Percentiles rank a stretch among this genome's conserved stretches.
These are phyloP conservation scores for Beaufortia kweichowensis DNA, from an alignment of 2,113 vertebrate genomes.

Conservation along the genomic window DNA sequence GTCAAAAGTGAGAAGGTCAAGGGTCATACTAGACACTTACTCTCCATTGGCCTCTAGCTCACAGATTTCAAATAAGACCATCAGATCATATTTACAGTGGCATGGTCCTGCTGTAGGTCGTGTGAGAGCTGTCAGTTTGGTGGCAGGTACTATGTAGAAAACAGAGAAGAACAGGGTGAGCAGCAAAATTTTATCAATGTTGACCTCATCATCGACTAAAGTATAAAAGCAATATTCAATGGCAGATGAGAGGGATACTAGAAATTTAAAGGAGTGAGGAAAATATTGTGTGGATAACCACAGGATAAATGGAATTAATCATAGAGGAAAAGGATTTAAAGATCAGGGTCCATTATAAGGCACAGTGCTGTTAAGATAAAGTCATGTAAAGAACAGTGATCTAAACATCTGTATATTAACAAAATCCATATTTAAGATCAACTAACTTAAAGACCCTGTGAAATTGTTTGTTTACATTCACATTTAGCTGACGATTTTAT, in stretches of 20 bases:
- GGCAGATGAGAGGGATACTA: conserved; percentile 39
- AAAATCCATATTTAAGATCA: neutral
- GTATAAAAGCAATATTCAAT: neutral
- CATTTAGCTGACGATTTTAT: no score
- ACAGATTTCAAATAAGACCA: conserved; percentile 98
- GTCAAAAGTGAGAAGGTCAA: neutral
- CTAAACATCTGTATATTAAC: conserved; percentile 28
- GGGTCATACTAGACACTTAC: conserved; percentile 74
- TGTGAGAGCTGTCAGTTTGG: conserved; percentile 88
- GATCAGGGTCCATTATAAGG: conserved; percentile 22
- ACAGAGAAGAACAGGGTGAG: conserved; percentile 35
- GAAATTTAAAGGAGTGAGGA: conserved; percentile 17
- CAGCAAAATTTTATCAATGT: neutral
- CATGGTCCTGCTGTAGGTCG: conserved; percentile 85
- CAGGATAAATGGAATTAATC: conserved; percentile 29
- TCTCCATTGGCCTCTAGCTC: conserved; percentile 97
- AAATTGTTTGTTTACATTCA: no score
- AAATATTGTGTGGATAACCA: conserved; percentile 26
- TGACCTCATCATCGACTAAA: neutral
- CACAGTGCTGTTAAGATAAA: conserved; percentile 36
- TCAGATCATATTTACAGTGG: conserved; percentile 94
- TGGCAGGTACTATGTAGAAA: conserved; percentile 84
- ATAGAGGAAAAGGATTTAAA: conserved; percentile 7
- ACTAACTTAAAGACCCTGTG: neutral
- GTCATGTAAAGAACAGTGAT: conserved; percentile 37